These are phyloP conservation scores for Wasmannia auropunctata DNA, from an alignment of 1,140 invertebrate species.

Conservation along the genomic window DNA sequence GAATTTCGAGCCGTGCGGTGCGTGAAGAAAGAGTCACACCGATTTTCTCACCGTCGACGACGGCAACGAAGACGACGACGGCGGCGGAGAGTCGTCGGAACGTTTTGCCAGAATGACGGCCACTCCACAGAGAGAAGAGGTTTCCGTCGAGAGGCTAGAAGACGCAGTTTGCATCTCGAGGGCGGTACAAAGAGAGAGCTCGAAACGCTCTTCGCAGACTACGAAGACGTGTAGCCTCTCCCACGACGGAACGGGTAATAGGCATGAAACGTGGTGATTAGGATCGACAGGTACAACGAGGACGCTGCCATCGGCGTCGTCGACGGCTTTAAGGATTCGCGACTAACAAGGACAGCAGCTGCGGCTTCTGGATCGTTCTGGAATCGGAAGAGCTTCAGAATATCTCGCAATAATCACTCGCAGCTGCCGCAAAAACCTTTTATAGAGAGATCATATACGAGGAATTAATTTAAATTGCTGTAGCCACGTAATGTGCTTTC, in stretches of 20 bases:
- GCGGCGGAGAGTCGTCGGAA: no score
- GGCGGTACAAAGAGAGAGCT: slow-evolving; percentile 1
- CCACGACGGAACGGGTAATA: slow-evolving; percentile 29
- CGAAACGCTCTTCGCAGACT: slow-evolving; percentile 27
- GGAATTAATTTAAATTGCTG: neutral
- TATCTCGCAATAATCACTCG: neutral
- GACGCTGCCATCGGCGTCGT: neutral
- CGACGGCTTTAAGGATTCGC: neutral
- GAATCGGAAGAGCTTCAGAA: neutral
- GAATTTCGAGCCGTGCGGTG: neutral
- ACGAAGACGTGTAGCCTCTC: slow-evolving; percentile 12
- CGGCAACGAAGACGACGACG: neutral
- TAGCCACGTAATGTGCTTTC: neutral
- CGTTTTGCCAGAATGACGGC: slow-evolving; percentile 45
- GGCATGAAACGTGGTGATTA: slow-evolving; percentile 61
- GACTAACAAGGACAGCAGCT: slow-evolving; percentile 17
- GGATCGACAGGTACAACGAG: slow-evolving; percentile 57
- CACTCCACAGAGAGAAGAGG: slow-evolving; percentile 10
- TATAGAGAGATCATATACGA: neutral
- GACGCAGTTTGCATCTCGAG: neutral
- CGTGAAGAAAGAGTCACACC: neutral
- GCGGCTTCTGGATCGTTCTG: neutral
- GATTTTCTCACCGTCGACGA: slow-evolving; percentile 33
- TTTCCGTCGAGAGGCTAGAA: neutral
- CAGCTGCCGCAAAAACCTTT: neutral